Percentiles rank a stretch among this genome's conserved stretches.
These are phyloP conservation scores for Tragelaphus eurycerus DNA, from an alignment of 2,797 vertebrate genomes.

Conservation along the genomic window DNA sequence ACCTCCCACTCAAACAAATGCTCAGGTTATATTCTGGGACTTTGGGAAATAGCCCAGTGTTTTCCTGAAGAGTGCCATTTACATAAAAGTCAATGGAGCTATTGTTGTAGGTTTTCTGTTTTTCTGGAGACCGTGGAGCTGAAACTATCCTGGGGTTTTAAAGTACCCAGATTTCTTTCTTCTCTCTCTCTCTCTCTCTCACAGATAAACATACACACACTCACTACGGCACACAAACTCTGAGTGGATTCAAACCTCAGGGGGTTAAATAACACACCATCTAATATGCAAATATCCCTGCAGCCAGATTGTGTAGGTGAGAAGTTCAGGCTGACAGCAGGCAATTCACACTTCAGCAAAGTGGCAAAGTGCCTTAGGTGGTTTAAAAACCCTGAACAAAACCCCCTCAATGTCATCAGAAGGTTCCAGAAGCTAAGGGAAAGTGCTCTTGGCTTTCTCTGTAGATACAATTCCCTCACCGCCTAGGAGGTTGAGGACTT, in stretches of 20 bases:
- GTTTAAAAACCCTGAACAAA: slow-evolving; percentile 61
- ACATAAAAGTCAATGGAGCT: slow-evolving; percentile 76
- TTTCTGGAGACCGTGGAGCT: slow-evolving; percentile 49
- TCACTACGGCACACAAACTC: not conserved
- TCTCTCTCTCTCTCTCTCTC: not conserved
- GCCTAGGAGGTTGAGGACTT: slow-evolving; percentile 35
- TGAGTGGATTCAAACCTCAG: slow-evolving; percentile 65
- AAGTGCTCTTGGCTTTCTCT: slow-evolving; percentile 62
- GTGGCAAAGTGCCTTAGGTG: slow-evolving; percentile 71
- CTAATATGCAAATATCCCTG: slow-evolving; percentile 74
- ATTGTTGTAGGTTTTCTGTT: slow-evolving; percentile 69
- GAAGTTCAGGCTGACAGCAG: slow-evolving; percentile 73
- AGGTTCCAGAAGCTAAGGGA: slow-evolving; percentile 71
- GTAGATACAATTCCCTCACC: slow-evolving; percentile 27
- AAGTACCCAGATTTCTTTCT: slow-evolving; percentile 37
- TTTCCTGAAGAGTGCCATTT: slow-evolving; percentile 73
- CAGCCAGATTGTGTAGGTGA: slow-evolving; percentile 65
- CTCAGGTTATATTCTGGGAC: slow-evolving; percentile 61
- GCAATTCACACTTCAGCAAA: slow-evolving; percentile 75
- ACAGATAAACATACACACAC: too few relatives aligned
- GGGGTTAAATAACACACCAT: slow-evolving; percentile 70
- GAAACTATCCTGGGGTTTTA: slow-evolving; percentile 56
- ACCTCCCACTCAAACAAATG: slow-evolving; percentile 69
- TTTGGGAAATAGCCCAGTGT: slow-evolving; percentile 73
- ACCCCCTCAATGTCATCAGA: slow-evolving; percentile 58